A percentile compares a stretch with the other conserved stretches of the same genome.
Conservation (phyloP, 1,140 invertebrate species). For the Achatina immaculata region DNA sequence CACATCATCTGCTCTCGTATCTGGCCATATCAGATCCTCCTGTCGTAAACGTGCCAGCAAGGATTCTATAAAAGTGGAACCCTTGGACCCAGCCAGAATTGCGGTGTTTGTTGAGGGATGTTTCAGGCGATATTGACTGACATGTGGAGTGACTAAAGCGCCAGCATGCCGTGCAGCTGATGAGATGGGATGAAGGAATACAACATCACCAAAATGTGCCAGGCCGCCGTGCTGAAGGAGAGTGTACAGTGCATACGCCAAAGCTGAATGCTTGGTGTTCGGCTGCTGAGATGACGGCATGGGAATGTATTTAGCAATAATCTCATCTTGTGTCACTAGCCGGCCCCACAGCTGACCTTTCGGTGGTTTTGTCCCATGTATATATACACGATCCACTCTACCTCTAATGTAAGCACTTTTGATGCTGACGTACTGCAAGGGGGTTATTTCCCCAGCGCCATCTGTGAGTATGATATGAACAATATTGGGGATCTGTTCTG, state of each 20-base stretch:
- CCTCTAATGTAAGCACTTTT: slow-evolving; percentile 33
- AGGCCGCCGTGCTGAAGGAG: slow-evolving; percentile 26
- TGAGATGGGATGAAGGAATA: slow-evolving; percentile 10
- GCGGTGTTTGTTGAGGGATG: slow-evolving; percentile 28
- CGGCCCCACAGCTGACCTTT: slow-evolving; percentile 11
- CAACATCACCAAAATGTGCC: slow-evolving; percentile 30
- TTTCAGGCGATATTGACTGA: slow-evolving; percentile 21
- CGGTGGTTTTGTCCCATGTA: slow-evolving; percentile 12
- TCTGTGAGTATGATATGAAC: slow-evolving; percentile 32
- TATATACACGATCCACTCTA: slow-evolving; percentile 24
- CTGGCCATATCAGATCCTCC: background rate
- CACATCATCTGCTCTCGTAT: slow-evolving; percentile 23
- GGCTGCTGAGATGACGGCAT: background rate
- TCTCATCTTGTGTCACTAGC: background rate
- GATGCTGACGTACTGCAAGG: slow-evolving; percentile 23
- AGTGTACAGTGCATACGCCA: slow-evolving; percentile 26
- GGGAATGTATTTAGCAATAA: slow-evolving; percentile 15
- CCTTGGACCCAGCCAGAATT: slow-evolving; percentile 19
- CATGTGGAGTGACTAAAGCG: slow-evolving; percentile 17
- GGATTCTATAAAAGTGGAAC: slow-evolving; percentile 20
- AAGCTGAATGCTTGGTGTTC: background rate
- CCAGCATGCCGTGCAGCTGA: background rate
- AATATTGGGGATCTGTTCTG: slow-evolving; percentile 23
- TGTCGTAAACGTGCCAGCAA: slow-evolving; percentile 13
- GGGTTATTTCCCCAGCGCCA: slow-evolving; percentile 12